Base-by-base conservation (phyloP, 2,797 vertebrate genomes). In the Aselliscus stoliczkanus region DNA sequence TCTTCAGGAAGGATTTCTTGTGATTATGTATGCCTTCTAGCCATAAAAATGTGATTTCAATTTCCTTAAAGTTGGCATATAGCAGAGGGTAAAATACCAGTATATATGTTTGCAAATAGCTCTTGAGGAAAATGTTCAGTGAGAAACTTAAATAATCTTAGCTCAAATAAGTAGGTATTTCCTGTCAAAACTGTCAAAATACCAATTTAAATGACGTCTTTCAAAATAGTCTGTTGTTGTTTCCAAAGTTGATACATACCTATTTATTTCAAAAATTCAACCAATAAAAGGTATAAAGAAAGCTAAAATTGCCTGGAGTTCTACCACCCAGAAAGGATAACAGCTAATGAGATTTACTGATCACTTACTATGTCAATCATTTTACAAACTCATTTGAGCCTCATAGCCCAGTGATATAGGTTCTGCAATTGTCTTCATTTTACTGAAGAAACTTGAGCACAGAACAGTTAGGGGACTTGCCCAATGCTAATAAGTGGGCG, bases 1-100 rank as follows among this genome's bases (percentile, higher is more conserved):
- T 88, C 95, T 75, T 96, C 95, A 97, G 96, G 96, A 97, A 95
- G 89, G 92, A 88, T 93, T 44, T 92, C 52, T 83, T 95, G 60
- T 92, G 92, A 97, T 76, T 79, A 69, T 76, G 90, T 88, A 75
- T 72, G 87, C 92, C 75, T 92, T 72, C 84, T 54, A 94, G 92
- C 69, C 84, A 27, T 15, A 54, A 76, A 86, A 91, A 88, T 31
- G 75, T 6, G 86, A 93, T 72, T 90, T 89, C 52, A 64, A 73
- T 73, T 87, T 91, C 84, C 72, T 75, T 81, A 23, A 62, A 82
- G 52, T 0, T 92, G 76, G 58, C 73, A 94, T 23, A 37, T 0
- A 73, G 88, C 31, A 56, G 1, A 72, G 70, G 34, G 50, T 42
- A 80, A 89, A 94, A 75, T 34, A 86, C 15, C 50, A 95, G 88